Base-by-base conservation (phyloP, 2,797 vertebrate genomes). In the Chloroceryle amazona region DNA sequence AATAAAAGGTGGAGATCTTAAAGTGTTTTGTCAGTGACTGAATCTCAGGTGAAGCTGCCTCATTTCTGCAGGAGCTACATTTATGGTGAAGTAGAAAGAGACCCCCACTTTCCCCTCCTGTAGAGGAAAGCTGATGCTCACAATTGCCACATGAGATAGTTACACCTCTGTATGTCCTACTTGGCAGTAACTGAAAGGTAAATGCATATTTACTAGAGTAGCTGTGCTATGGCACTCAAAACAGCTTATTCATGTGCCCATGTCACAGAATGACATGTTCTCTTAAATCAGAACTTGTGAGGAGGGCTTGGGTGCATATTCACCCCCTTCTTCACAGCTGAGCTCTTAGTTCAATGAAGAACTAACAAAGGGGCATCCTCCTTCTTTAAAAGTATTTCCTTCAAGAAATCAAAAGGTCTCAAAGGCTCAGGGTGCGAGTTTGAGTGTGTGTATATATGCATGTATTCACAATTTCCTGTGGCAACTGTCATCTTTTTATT, bases 401-500 rank as follows among this genome's bases (percentile, higher is more conserved):
- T 72, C 49, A 44, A 74, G 73, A 81, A 63, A 78, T 1, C 15
- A 57, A 63, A 87, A 95, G 49, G 75, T 79, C 86, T 95, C 31
- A 66, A 86, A 94, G 46, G 51, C 79, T 89, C 68, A 18, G 74
- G 41, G n/a, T 76, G 44, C 1, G 0, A 75, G 29, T 89, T 75
- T 65, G n/a, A 88, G 37, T 17, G 18, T 66, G 65, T 54, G 49
- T 66, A 60, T 54, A 41, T 75, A 76, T 86, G 60, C 76, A 80
- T 81, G 47, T 73, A 63, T 89, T 94, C 92, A 66, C 63, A 62
- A 94, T 75, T 95, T 90, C 81, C 92, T 65, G 78, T 94, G 71
- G 92, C 78, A 97, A 76, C 81, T 63, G 55, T 82, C 67, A 92
- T 82, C 78, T 76, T 90, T 95, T 95, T 95, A 93, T 82, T 94